Evolutionary conservation across 1,140 invertebrate species (phyloP), one percentile per base, ranked within the genome.

Genomic region (Panagrolaimus sp.): DNA sequence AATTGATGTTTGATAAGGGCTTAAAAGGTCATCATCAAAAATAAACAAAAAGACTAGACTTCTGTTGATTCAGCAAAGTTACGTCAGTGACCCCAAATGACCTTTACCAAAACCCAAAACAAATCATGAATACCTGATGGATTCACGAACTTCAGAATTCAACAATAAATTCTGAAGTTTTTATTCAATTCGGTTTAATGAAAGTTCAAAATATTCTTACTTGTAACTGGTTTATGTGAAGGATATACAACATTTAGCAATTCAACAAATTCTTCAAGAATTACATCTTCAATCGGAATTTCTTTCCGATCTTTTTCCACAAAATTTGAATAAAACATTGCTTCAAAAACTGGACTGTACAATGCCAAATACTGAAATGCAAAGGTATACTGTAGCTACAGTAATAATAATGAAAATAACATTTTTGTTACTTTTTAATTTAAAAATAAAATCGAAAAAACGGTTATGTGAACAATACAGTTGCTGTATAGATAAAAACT

Each of bases 331-430:
- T 70, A 80, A 69, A 79, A 79, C 73, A 79, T 73, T 10, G 78
- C 78, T 47, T 76, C 28, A 43, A 79, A 81, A 26, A 79, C 78
- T 1, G 78, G 78, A 0, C 76, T 79, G 47, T 79, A 80, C 17
- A 79, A 72, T 1, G 78, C 73, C 24, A 79, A 66, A 44, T 79
- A 79, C 73, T 78, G 71, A 4, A 38, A 38, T n/a, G n/a, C n/a
- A 63, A 77, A 78, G 26, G n/a, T 26, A 32, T 24, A 26, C 15
- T 43, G n/a, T 71, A 45, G 14, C 1, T 38, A 32, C 4, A 14
- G 38, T 4, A 66, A 67, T 3, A 63, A n/a, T 67, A 65, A n/a
- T 67, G 15, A n/a, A n/a, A 70, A 68, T n/a, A 38, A 21, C 4
- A 28, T 28, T 21, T 21, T 46, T 38, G 32, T 2, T 7, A 38